phyloP scores from a whole-genome alignment of 2,797 vertebrate genomes.

The Sebastes itinus region DNA sequence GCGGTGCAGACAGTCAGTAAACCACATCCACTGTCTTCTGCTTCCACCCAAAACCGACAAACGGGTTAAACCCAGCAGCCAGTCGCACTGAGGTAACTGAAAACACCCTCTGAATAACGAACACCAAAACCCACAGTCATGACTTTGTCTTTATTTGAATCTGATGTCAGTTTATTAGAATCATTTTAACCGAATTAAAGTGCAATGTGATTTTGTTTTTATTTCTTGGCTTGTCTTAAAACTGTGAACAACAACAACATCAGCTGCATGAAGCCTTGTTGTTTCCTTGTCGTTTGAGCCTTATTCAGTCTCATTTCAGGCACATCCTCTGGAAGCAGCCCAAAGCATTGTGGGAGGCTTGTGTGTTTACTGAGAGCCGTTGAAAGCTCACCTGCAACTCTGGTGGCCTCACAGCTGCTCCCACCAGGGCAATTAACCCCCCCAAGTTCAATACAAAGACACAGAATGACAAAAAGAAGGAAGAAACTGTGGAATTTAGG shows the following conservation, averaged over 20 bases:
- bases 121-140: not conserved
- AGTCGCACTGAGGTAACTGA: conserved; percentile 16
- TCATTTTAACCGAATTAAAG: not conserved
- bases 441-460: conserved; percentile 50
- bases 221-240: not conserved
- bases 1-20: conserved; percentile 38
- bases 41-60: conserved; percentile 62
- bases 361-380: conserved; percentile 52
- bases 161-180: not conserved
- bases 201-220: not conserved
- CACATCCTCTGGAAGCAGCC: conserved; percentile 62
- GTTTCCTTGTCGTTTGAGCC: conserved; percentile 54
- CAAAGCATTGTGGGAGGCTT: conserved; percentile 60
- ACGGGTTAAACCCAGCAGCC: conserved; percentile 40
- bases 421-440: conserved; percentile 62
- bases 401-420: conserved; percentile 68
- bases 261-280: conserved; percentile 38
- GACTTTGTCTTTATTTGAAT: not conserved
- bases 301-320: conserved; percentile 34
- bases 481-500: conserved; percentile 16
- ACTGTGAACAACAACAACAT: not conserved
- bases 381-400: conserved; percentile 73
- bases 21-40: conserved; percentile 37
- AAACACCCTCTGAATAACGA: conserved; percentile 31
- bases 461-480: conserved; percentile 28